These are phyloP conservation scores for Galerucella calmariensis DNA, from an alignment of 2,888 invertebrate species.

Conservation along the genomic window DNA sequence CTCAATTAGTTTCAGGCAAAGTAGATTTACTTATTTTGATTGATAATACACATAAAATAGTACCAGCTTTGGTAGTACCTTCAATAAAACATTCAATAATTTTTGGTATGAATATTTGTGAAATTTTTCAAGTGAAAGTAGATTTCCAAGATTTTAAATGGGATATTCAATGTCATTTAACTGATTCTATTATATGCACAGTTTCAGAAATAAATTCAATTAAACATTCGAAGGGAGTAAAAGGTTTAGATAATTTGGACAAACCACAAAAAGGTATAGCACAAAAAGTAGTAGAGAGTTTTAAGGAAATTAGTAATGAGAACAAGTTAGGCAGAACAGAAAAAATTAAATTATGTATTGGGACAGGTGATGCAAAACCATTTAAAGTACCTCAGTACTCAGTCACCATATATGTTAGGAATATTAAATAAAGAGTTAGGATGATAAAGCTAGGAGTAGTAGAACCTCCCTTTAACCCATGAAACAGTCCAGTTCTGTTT, in stretches of 20 bases:
- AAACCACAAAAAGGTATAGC: slow-evolving; percentile 16
- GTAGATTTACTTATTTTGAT: too few relatives aligned
- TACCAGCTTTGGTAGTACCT: too few relatives aligned
- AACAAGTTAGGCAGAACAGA: slow-evolving; percentile 39
- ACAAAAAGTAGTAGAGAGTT: slow-evolving; percentile 27
- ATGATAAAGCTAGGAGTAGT: slow-evolving; percentile 48
- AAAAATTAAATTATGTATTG: slow-evolving; percentile 38
- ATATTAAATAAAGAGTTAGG: slow-evolving; percentile 39
- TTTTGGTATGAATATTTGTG: too few relatives aligned
- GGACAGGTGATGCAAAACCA: slow-evolving; percentile 41
- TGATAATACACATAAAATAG: too few relatives aligned
- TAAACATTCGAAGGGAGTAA: slow-evolving; percentile 17
- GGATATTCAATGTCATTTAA: too few relatives aligned
- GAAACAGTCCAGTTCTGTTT: slow-evolving; percentile 49
- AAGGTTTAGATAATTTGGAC: slow-evolving; percentile 27
- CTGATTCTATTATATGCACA: slow-evolving; percentile 4
- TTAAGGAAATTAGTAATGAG: slow-evolving; percentile 34
- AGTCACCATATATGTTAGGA: slow-evolving; percentile 28
- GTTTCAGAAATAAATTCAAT: slow-evolving; percentile 36
- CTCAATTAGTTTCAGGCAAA: too few relatives aligned
- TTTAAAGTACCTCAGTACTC: slow-evolving; percentile 34
- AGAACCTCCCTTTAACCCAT: slow-evolving; percentile 46
- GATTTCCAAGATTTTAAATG: too few relatives aligned
- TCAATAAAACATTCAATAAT: too few relatives aligned
- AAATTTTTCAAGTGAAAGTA: too few relatives aligned